Percentiles rank a stretch among this genome's conserved stretches.
phyloP scores from a whole-genome alignment of 2,113 vertebrate species.

The Hystrix cristata region DNA sequence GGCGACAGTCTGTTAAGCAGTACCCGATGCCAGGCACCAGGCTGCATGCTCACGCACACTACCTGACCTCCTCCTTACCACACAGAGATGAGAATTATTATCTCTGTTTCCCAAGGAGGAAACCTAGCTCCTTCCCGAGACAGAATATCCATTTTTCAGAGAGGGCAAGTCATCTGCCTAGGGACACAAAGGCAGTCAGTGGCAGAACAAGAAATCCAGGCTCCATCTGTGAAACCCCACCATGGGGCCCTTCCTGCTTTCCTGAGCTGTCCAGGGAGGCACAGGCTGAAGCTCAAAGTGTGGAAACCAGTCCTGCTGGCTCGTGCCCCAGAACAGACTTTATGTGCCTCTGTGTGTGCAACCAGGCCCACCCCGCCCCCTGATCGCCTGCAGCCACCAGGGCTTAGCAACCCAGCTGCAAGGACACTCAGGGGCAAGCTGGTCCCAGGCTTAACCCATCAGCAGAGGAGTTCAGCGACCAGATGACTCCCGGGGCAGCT shows the following conservation, averaged over 20 bases:
- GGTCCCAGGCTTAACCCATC: background rate
- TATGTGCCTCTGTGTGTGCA: background rate
- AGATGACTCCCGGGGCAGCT: background rate
- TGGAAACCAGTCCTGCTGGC: background rate
- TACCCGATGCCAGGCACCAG: background rate
- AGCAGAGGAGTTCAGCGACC: background rate
- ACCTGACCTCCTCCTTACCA: background rate
- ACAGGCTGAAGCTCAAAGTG: background rate
- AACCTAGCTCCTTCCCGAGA: background rate
- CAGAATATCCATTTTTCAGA: background rate
- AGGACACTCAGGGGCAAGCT: background rate
- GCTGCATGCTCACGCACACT: background rate
- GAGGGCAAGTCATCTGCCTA: background rate
- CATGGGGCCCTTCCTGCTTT: background rate
- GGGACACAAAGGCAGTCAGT: slow-evolving; percentile 4
- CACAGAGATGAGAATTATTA: background rate
- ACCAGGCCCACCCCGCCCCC: background rate
- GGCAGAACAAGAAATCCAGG: background rate
- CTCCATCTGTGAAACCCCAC: background rate
- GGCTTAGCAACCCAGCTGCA: background rate
- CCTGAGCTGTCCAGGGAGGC: background rate
- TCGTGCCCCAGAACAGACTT: background rate
- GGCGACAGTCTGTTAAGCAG: background rate
- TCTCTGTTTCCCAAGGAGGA: background rate
- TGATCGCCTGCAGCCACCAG: background rate